These are phyloP conservation scores for Sialis fuliginosa DNA, from an alignment of 2,888 invertebrate genomes.

Conservation along the genomic window DNA sequence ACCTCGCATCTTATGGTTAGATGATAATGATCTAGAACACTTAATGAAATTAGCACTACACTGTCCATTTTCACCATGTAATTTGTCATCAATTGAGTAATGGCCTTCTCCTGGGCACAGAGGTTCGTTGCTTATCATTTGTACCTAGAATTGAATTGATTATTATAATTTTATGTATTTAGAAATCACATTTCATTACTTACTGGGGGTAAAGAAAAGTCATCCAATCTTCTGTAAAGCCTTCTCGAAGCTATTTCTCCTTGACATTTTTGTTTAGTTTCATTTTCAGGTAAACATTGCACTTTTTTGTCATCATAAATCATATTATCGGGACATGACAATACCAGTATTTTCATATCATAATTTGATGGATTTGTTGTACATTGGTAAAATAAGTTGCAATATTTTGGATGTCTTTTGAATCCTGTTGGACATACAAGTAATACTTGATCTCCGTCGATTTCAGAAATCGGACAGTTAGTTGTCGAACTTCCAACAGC, in stretches of 20 bases:
- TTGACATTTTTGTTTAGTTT: conserved; percentile 35
- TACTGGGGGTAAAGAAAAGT: conserved; percentile 38
- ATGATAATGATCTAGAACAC: conserved; percentile 34
- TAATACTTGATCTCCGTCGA: conserved; percentile 50
- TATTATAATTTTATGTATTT: not conserved
- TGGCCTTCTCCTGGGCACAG: conserved; percentile 52
- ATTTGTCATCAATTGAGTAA: conserved; percentile 38
- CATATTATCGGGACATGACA: conserved; percentile 61
- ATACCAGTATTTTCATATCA: conserved; percentile 53
- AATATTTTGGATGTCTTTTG: conserved; percentile 63
- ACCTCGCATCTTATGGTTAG: conserved; percentile 37
- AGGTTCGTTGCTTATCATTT: conserved; percentile 31
- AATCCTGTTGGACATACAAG: conserved; percentile 71
- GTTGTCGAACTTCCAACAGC: conserved; percentile 10
- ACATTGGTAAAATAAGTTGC: conserved; percentile 73
- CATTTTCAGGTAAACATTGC: conserved; percentile 49
- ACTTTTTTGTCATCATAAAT: conserved; percentile 55
- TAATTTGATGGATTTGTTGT: conserved; percentile 42
- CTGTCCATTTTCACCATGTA: conserved; percentile 25
- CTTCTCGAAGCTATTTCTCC: conserved; percentile 35
- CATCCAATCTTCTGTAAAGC: conserved; percentile 33
- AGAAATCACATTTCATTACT: conserved; percentile 17
- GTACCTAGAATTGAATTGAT: conserved; percentile 34
- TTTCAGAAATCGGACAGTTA: conserved; percentile 31
- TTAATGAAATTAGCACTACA: conserved; percentile 58